Base-by-base conservation (phyloP, 2,113 vertebrate genomes). In the Nanorana parkeri region DNA sequence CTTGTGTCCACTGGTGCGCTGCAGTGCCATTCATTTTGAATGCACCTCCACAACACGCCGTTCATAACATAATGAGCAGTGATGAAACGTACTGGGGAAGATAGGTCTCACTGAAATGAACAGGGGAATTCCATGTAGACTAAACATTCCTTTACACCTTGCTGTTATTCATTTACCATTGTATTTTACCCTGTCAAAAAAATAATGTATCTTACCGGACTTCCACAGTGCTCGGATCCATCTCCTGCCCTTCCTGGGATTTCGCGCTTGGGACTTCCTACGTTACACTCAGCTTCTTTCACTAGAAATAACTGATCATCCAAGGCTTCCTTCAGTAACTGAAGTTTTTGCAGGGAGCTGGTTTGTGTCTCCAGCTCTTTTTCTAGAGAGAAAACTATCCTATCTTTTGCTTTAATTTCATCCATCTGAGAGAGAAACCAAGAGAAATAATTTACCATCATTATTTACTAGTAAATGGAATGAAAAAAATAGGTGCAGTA, bases 221-320 rank as follows among this genome's bases (percentile, higher is more conserved):
- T 99, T 79, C 97, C 94, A 86, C 97, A 98, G 89, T 98, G 96
- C 85, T 99, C 98, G 0, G 97, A 97, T 81, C 97, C 97, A 4
- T 99, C 98, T 24, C 96, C 97, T 0, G 96, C 96, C 61, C 98
- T 93, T 85, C 97, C 97, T 0, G 97, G 97, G 74, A 99, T 97
- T 89, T 99, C 98, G 81, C 98, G 91, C 87, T 99, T 99, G 0
- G 98, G 98, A 83, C 98, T 99, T 87, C 97, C 97, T 90, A 98
- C 92, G 87, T 95, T 96, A 54, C 98, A 99, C 85, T 99, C 98
- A 0, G 96, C 95, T 87, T 99, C 98, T 84, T 99, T 99, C 56
- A 95, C 97, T n/a, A 99, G 89, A 87, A 98, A 99, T 20, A 99
- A 94, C 52, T 99, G 97, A 23, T 99, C 98, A 29, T 99, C 98